phyloP scores from a whole-genome alignment of 2,888 invertebrate species.

The Craniophora ligustri region DNA sequence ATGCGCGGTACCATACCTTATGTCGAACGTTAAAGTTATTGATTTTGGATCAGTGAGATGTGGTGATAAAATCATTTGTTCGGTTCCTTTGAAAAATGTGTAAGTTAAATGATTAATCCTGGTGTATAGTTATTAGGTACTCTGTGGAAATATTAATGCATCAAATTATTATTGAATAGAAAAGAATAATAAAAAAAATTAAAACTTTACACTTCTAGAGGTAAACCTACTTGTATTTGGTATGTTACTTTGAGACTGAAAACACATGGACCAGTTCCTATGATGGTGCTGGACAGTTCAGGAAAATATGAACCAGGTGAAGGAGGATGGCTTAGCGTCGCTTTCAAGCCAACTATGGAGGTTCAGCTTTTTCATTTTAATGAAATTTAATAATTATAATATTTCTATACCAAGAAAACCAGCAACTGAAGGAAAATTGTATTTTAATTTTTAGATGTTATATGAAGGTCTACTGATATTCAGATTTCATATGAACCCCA shows the following conservation, averaged over 20 bases:
- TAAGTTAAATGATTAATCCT: conserved; percentile 66
- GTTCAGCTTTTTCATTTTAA: conserved; percentile 48
- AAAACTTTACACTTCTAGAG: conserved; percentile 71
- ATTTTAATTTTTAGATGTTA: conserved; percentile 67
- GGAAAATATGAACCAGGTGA: conserved; percentile 85
- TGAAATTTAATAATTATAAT: too few relatives aligned
- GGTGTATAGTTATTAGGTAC: too few relatives aligned
- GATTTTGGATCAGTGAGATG: conserved; percentile 89
- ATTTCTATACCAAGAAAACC: too few relatives aligned
- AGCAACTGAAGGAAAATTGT: too few relatives aligned
- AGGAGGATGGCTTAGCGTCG: conserved; percentile 84
- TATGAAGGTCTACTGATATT: conserved; percentile 80
- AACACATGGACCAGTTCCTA: conserved; percentile 69
- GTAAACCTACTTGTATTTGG: conserved; percentile 89
- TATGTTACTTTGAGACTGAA: conserved; percentile 76
- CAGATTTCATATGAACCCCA: conserved; percentile 85
- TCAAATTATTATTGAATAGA: too few relatives aligned
- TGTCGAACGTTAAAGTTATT: conserved; percentile 75
- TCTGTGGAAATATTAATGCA: too few relatives aligned
- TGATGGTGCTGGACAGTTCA: conserved; percentile 74
- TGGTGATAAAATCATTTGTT: conserved; percentile 87
- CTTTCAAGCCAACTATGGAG: conserved; percentile 88
- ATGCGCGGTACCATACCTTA: conserved; percentile 88
- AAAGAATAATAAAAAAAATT: too few relatives aligned
- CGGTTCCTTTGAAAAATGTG: conserved; percentile 88